Conservation (phyloP, 2,113 vertebrate species). For the Gracilinanus agilis region DNA sequence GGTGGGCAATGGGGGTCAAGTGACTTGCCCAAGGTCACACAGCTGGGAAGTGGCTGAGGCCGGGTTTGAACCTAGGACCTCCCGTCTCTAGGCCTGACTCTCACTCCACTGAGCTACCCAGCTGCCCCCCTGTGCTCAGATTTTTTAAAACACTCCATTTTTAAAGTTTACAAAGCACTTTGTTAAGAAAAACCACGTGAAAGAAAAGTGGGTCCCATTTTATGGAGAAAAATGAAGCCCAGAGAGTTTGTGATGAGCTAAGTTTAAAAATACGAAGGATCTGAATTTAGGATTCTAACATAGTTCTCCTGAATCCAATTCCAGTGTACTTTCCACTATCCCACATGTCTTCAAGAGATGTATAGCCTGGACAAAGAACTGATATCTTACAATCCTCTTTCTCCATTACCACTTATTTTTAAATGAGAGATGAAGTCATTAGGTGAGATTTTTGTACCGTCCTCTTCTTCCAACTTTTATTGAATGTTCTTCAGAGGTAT, state of each 20-base stretch:
- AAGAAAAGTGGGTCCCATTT: neutral
- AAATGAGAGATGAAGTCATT: neutral
- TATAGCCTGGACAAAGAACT: neutral
- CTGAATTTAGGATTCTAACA: neutral
- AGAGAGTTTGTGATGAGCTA: neutral
- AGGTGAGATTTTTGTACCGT: neutral
- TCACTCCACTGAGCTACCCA: no score
- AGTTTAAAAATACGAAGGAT: neutral
- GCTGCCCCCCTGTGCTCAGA: neutral
- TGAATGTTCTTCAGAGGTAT: neutral
- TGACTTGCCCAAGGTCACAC: no score
- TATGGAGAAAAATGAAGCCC: neutral
- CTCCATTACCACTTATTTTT: neutral
- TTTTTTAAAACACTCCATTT: neutral
- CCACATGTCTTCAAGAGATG: neutral
- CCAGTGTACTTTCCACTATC: neutral
- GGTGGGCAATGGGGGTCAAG: no score
- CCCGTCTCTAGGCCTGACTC: no score
- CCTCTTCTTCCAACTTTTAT: neutral
- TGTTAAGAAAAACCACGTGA: neutral
- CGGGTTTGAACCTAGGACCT: no score
- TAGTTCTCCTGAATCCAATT: neutral
- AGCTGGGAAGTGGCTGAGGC: no score
- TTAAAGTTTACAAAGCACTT: neutral
- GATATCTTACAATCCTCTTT: neutral